phyloP scores from a whole-genome alignment of 2,797 vertebrate species.

The Sandelia bainsii region DNA sequence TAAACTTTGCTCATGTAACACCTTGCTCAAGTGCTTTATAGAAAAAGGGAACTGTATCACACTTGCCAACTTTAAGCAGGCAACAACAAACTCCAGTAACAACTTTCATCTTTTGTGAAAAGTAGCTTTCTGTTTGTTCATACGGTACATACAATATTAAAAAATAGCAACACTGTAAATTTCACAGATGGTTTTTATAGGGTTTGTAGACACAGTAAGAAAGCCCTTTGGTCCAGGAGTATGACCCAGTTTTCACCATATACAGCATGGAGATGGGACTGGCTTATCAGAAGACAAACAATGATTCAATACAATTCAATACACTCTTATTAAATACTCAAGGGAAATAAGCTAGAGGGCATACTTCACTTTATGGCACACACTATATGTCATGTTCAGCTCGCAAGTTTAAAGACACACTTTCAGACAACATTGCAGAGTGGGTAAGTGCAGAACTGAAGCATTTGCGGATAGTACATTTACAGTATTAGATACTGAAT shows the following conservation, averaged over 20 bases:
- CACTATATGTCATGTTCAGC: slow-evolving; percentile 16
- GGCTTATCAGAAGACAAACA: slow-evolving; percentile 53
- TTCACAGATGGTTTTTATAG: slow-evolving; percentile 4
- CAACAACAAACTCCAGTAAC: not conserved
- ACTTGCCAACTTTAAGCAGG: not conserved
- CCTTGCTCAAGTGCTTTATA: not conserved
- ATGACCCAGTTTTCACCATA: slow-evolving; percentile 32
- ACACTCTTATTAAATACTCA: slow-evolving; percentile 69
- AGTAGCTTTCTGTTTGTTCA: not conserved
- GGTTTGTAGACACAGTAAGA: not conserved
- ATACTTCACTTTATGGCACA: slow-evolving; percentile 46
- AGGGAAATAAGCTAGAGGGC: slow-evolving; percentile 67
- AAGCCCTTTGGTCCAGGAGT: slow-evolving; percentile 7
- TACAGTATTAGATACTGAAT: not conserved
- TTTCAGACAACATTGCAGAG: not conserved
- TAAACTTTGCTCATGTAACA: not conserved
- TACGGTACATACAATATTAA: not conserved
- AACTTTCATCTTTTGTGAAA: not conserved
- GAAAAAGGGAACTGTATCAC: not conserved
- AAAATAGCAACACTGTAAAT: not conserved
- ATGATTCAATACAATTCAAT: slow-evolving; percentile 56
- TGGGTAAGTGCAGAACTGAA: not conserved
- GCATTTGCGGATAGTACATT: not conserved
- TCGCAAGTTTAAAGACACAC: slow-evolving; percentile 20
- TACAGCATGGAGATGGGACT: slow-evolving; percentile 27